Evolutionary conservation across 2,888 invertebrate species (phyloP), one percentile per base, ranked within the genome.

Genomic region (Lasius platythorax): DNA sequence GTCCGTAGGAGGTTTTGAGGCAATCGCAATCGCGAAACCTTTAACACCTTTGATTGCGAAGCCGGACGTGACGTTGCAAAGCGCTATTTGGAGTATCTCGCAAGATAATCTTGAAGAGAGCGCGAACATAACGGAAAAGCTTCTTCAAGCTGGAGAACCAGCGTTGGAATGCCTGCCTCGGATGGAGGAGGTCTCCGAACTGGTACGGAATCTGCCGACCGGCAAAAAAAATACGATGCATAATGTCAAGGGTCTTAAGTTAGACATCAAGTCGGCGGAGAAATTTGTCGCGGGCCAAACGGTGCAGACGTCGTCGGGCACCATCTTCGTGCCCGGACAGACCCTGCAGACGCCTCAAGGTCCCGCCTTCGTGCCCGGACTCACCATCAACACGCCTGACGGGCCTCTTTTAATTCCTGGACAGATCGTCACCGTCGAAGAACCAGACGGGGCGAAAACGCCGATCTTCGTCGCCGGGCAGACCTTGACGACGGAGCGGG

Each of bases 251-350:
- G 97, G 97, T 58, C 95, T 97, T 28, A 96, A 93, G 56, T 93
- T 97, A 78, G 96, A 97, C 84, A 96, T 97, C 82, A 96, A 97
- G 74, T 97, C 97, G 91, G 97, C 97, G 3, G 96, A 96, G 92
- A 96, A 96, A 89, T 97, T 97, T 93, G 94, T 98, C 67, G 96
- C 97, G 2, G 97, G 98, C 0, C 97, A 97, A 95, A 96, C 97
- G 91, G 95, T 98, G 1, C 96, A 96, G 86, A 97, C 97, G 0
- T 97, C 97, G 70, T 96, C 96, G 82, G 97, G 97, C 2, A 96
- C 96, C 50, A 95, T 97, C 66, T 98, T 98, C 92, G 96, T 97
- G 18, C 97, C 98, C 0, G 98, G 98, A 4, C 97, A 97, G 94
- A 97, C 97, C 0, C 95, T 97, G 9, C 96, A 96, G 89, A 97